Evolutionary conservation across 1,140 invertebrate genomes (phyloP), one percentile per base, ranked within the genome.

Genomic region (Cotesia glomerata): DNA sequence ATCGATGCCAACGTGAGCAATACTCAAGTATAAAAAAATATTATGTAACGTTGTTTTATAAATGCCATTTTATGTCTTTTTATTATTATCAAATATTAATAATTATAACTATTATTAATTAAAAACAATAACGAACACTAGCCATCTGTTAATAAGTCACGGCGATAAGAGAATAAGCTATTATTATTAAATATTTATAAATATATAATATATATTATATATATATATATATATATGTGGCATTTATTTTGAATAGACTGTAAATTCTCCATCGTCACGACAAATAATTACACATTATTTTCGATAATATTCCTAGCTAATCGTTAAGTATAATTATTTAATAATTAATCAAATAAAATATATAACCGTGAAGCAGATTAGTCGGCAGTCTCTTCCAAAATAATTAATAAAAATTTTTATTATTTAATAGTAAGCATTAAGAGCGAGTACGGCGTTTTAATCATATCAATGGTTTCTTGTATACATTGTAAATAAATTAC

Each of bases 401-500:
- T 73, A 67, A 74, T 67, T 68, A 72, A 74, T 76, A 77, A 68
- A 61, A 71, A 26, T 26, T 65, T 69, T 73, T 74, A 67, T 18
- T 70, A 65, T 68, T 61, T 71, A 68, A 69, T 32, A 70, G 70
- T 70, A 71, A 62, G 14, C 61, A 69, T 69, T 54, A 63, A 72
- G 59, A 59, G 73, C 76, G 16, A 68, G 76, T 77, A 79, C 82
- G 78, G 67, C 75, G 72, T 83, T 79, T 83, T 62, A 81, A 85
- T 84, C 84, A 85, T 85, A 85, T 86, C 82, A 85, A 79, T 78
- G 80, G 71, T 82, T 79, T 82, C 26, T 80, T 85, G 79, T 85
- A 84, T 80, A 82, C 76, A 84, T 78, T 83, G 82, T 85, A 85
- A 75, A 84, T 79, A 84, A 78, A 79, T 80, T 65, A 80, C 80